phyloP scores from a whole-genome alignment of 1,140 invertebrate genomes.

The Choristoneura fumiferana region DNA sequence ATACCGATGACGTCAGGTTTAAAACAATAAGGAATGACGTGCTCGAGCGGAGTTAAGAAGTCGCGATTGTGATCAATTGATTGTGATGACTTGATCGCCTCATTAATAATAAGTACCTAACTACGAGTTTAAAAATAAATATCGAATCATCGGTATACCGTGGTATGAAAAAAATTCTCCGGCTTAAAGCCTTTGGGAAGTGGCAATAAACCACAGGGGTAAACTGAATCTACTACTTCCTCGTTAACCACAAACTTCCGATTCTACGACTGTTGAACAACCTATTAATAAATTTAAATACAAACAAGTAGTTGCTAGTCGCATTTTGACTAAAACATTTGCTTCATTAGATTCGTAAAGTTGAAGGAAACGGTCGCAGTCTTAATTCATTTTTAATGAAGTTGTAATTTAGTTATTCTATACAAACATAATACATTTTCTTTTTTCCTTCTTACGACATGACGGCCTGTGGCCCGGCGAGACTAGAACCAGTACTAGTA shows the following conservation, averaged over 20 bases:
- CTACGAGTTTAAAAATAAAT: too few species aligned
- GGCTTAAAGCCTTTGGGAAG: neutral
- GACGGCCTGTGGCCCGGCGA: slow-evolving; percentile 12
- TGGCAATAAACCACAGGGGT: neutral
- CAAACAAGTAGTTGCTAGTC: too few species aligned
- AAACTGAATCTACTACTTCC: neutral
- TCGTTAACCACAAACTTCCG: slow-evolving; percentile 13
- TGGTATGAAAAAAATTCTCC: too few species aligned
- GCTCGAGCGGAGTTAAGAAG: neutral
- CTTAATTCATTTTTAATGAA: too few species aligned
- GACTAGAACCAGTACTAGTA: slow-evolving; percentile 44
- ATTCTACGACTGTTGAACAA: neutral
- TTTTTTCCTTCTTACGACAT: slow-evolving; percentile 38
- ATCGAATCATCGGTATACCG: too few species aligned
- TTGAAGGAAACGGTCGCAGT: too few species aligned
- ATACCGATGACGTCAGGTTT: neutral
- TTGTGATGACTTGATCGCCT: neutral
- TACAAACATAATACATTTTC: neutral
- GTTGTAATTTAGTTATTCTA: too few species aligned
- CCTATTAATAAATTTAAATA: neutral
- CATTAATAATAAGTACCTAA: too few species aligned
- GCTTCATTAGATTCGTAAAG: too few species aligned
- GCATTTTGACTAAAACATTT: too few species aligned
- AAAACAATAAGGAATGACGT: slow-evolving; percentile 1
- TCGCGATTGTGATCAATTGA: neutral